phyloP scores from a whole-genome alignment of 2,113 vertebrate genomes.

The Neoarius graeffei region DNA sequence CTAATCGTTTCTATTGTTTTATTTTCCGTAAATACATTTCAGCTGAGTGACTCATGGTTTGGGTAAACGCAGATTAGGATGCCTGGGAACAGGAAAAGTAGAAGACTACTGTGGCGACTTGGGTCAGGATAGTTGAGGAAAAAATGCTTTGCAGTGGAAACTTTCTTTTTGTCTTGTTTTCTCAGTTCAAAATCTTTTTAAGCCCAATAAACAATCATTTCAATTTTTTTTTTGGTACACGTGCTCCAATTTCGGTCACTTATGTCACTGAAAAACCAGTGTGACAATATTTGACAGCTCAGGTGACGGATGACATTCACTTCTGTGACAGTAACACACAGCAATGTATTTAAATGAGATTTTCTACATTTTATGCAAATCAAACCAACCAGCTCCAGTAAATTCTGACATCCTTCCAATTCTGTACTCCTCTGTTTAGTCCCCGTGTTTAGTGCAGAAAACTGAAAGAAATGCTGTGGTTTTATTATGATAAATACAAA shows the following conservation, averaged over 20 bases:
- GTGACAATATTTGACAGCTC: neutral
- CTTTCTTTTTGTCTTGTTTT: neutral
- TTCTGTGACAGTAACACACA: too few species aligned
- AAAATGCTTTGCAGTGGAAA: neutral
- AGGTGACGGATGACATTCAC: neutral
- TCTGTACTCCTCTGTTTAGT: neutral
- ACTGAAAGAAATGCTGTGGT: too few species aligned
- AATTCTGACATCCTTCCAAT: neutral
- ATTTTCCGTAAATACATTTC: conserved; percentile 16
- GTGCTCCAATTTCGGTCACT: neutral
- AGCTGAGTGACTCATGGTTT: conserved; percentile 15
- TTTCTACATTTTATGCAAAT: neutral
- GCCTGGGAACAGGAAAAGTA: conserved; percentile 5
- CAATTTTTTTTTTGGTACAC: neutral
- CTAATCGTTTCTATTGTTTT: neutral
- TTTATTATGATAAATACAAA: neutral
- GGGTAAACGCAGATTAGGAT: conserved; percentile 11
- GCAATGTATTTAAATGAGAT: neutral
- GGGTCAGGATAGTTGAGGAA: neutral
- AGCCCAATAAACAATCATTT: neutral
- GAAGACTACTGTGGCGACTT: neutral
- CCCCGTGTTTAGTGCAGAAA: neutral
- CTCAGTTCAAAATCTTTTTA: neutral
- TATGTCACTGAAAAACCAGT: neutral
- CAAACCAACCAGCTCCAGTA: neutral